phyloP scores from a whole-genome alignment of 2,797 vertebrate species.

The Acanthopagrus latus region DNA sequence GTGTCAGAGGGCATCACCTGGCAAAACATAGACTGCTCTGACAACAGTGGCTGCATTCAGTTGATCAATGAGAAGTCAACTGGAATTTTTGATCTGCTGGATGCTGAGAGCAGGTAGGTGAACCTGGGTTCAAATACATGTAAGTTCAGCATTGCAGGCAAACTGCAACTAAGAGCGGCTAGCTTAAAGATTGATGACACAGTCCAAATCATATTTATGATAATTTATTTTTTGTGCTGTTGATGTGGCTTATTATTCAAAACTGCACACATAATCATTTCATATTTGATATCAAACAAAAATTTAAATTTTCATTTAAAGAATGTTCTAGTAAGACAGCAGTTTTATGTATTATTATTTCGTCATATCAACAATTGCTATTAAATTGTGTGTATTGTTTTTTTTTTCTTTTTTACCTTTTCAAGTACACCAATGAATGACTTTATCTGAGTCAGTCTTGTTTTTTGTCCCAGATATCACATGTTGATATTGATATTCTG shows the following conservation, averaged over 20 bases:
- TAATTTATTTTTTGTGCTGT: neutral
- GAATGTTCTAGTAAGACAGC: neutral
- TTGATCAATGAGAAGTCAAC: conserved; percentile 92
- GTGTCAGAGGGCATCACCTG: conserved; percentile 92
- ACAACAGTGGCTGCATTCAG: conserved; percentile 94
- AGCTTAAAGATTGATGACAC: neutral
- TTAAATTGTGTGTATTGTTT: no score
- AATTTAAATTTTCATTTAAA: neutral
- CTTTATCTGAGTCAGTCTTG: neutral
- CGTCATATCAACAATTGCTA: neutral
- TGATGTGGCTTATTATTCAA: neutral
- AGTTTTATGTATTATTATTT: neutral
- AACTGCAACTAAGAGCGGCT: neutral
- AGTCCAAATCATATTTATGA: neutral
- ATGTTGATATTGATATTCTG: conserved; percentile 18
- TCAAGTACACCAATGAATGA: neutral
- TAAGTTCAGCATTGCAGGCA: neutral
- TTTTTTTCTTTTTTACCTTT: neutral
- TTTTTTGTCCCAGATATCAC: neutral
- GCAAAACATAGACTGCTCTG: conserved; percentile 91
- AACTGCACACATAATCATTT: neutral
- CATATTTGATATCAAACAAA: neutral
- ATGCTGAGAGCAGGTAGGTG: conserved; percentile 93
- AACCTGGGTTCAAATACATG: neutral
- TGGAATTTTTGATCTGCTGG: conserved; percentile 93